Evolutionary conservation across 2,113 vertebrate species (phyloP).

Genomic region (Rafetus swinhoei): DNA sequence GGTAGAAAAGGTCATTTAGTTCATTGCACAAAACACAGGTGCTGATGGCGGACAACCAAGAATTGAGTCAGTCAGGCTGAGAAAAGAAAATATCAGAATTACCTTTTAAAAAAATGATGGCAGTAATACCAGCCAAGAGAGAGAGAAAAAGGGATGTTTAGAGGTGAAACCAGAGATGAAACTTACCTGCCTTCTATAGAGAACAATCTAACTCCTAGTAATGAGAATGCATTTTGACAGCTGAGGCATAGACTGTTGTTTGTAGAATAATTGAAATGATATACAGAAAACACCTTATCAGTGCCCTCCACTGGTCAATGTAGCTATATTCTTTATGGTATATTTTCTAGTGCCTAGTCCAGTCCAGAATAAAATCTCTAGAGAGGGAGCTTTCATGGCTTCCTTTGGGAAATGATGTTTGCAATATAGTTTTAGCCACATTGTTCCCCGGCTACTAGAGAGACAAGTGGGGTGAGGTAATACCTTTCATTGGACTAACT

Average conservation of each 20-base stretch:
- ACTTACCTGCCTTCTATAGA: not conserved
- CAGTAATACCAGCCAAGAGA: not conserved
- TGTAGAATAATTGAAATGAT: not conserved
- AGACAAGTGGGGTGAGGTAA: not conserved
- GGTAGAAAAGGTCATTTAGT: conserved; percentile 43
- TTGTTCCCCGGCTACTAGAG: not conserved
- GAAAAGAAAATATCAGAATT: conserved; percentile 52
- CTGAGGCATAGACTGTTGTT: rapidly evolving
- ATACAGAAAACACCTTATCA: not conserved
- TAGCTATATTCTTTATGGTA: not conserved
- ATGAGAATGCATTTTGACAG: not conserved
- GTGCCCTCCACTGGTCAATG: not conserved
- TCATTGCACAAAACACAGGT: conserved; percentile 35
- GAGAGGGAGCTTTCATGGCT: not conserved
- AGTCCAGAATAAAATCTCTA: not conserved
- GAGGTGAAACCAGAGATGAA: not conserved
- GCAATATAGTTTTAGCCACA: not conserved
- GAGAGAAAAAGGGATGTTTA: not conserved
- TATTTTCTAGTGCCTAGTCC: not conserved
- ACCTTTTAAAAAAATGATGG: not conserved
- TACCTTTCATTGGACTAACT: not conserved
- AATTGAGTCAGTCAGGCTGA: conserved; percentile 4
- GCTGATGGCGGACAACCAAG: not conserved
- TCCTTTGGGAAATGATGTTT: not conserved
- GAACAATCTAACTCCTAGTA: not conserved